Percentiles rank a stretch among this genome's conserved stretches.
Evolutionary conservation across 53 echinoderm and acorn worm genomes (phyloP).

Genomic region (Paelopatides confundens): DNA sequence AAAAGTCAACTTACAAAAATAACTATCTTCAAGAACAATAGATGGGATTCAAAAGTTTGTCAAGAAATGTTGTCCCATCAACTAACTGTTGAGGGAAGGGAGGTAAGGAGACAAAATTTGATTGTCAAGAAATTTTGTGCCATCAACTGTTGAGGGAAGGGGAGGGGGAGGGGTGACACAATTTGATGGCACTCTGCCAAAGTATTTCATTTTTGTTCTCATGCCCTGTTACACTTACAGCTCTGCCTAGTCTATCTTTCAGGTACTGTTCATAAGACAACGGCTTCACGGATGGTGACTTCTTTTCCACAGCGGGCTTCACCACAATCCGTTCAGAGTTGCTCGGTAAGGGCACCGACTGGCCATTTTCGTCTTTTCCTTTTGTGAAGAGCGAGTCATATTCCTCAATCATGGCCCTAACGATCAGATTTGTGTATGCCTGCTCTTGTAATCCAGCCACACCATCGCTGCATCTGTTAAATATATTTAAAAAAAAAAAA

Average conservation of each 20-base stretch:
- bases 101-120: no score
- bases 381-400: constrained; percentile 72
- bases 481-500: neutral
- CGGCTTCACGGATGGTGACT: constrained; percentile 79
- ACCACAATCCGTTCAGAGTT: constrained; percentile 84
- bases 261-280: constrained; percentile 68
- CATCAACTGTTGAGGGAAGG: no score
- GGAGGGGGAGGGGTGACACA: no score
- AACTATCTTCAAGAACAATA: no score
- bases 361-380: constrained; percentile 27
- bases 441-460: constrained; percentile 90
- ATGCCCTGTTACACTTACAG: constrained; percentile 37
- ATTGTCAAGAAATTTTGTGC: no score
- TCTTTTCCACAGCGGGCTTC: constrained; percentile 76
- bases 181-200: no score
- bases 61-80: no score
- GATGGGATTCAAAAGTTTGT: no score
- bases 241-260: constrained; percentile 34
- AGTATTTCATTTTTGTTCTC: no score
- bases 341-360: neutral
- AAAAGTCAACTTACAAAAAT: no score
- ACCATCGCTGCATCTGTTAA: constrained; percentile 87
- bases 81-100: no score
- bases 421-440: constrained; percentile 84
- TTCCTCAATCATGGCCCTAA: constrained; percentile 83